These are phyloP conservation scores for Melanerpes formicivorus DNA, from an alignment of 2,113 vertebrate genomes.

Conservation along the genomic window DNA sequence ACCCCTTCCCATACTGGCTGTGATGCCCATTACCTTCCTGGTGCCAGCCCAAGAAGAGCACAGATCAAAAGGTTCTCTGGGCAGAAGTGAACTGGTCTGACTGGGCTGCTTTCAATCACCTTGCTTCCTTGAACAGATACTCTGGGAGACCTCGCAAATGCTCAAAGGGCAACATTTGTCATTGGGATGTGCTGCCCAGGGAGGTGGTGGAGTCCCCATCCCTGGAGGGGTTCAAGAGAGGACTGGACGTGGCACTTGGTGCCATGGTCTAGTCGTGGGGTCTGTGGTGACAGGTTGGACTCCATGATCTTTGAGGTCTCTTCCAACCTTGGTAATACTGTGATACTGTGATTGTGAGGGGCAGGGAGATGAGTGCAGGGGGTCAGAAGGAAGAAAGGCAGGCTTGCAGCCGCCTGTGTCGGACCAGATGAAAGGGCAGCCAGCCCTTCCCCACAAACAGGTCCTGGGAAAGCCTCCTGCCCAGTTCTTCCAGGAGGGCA, in stretches of 20 bases:
- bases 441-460: background rate
- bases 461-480: constrained; percentile 42
- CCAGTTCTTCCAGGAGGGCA: constrained; percentile 2
- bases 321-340: too few species aligned
- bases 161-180: background rate
- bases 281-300: too few species aligned
- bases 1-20: rapidly evolving
- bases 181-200: too few species aligned
- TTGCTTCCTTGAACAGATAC: background rate
- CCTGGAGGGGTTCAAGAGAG: too few species aligned
- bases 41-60: background rate
- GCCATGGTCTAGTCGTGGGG: too few species aligned
- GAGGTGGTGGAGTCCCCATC: too few species aligned
- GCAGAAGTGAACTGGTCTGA: background rate
- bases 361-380: background rate
- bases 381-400: background rate
- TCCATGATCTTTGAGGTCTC: too few species aligned
- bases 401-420: background rate
- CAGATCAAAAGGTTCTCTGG: background rate
- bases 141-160: background rate
- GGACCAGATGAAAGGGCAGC: background rate
- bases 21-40: rapidly evolving
- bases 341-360: background rate
- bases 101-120: background rate
- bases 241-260: too few species aligned